phyloP scores from a whole-genome alignment of 2,797 vertebrate species.

The Melanotaenia nigrans region DNA sequence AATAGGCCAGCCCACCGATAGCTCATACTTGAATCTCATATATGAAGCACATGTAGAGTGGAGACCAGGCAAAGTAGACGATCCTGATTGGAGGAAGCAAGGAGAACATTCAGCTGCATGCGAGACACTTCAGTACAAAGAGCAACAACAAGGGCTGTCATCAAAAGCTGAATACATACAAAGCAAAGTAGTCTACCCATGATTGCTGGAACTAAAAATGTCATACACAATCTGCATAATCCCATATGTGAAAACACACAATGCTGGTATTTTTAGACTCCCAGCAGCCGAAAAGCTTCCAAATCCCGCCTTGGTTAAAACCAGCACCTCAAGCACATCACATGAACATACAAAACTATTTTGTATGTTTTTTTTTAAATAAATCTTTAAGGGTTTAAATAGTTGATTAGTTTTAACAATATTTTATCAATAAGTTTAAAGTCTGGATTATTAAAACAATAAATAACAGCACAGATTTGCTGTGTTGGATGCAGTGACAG shows the following conservation, averaged over 20 bases:
- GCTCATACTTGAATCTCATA: conserved; percentile 36
- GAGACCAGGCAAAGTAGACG: conserved; percentile 7
- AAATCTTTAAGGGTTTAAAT: too few species aligned
- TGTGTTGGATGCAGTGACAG: not conserved
- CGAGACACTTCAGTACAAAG: conserved; percentile 11
- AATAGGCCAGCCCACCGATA: conserved; percentile 26
- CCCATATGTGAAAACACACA: conserved; percentile 27
- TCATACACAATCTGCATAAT: not conserved
- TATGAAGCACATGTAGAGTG: conserved; percentile 21
- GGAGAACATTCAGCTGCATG: conserved; percentile 19
- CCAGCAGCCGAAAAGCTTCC: conserved; percentile 10
- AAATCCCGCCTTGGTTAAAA: conserved; percentile 15
- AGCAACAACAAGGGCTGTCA: conserved; percentile 29
- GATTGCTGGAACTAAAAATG: conserved; percentile 17
- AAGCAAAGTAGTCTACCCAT: conserved; percentile 13
- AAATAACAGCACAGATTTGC: not conserved
- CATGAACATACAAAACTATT: not conserved
- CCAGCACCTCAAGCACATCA: not conserved
- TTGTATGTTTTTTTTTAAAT: not conserved
- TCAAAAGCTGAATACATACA: conserved; percentile 3
- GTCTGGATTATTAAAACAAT: not conserved
- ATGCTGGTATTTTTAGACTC: conserved; percentile 19
- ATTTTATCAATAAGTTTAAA: not conserved
- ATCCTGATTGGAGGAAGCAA: conserved; percentile 15
- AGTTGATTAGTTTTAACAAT: too few species aligned